A percentile compares a stretch with the other conserved stretches of the same genome.
Evolutionary conservation across 2,113 vertebrate genomes (phyloP).

Genomic region (Neopipo cinnamomea): DNA sequence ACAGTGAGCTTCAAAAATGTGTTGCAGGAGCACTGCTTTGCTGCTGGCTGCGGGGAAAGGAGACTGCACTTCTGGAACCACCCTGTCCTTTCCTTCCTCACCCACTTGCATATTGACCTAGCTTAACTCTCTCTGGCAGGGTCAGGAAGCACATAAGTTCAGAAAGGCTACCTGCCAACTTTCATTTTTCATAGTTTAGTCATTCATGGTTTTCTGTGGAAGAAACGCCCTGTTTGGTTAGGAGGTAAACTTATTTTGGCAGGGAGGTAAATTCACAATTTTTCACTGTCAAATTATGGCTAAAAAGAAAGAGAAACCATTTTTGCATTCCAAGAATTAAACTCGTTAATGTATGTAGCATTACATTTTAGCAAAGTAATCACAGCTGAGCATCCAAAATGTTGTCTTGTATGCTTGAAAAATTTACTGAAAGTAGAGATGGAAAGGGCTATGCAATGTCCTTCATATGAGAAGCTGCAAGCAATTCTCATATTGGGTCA

Average conservation of each 20-base stretch:
- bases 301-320: conserved; percentile 68
- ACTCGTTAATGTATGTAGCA: conserved; percentile 71
- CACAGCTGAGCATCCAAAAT: conserved; percentile 68
- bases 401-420: conserved; percentile 48
- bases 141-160: conserved; percentile 47
- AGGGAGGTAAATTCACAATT: conserved; percentile 54
- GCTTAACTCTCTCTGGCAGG: conserved; percentile 40
- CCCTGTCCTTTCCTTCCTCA: neutral
- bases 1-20: conserved; percentile 57
- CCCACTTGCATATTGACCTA: neutral
- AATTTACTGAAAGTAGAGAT: conserved; percentile 43
- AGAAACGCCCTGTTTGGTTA: conserved; percentile 56
- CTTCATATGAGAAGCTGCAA: conserved; percentile 22
- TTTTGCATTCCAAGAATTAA: conserved; percentile 69
- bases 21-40: conserved; percentile 1
- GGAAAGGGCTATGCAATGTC: conserved; percentile 16
- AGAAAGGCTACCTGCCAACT: conserved; percentile 49
- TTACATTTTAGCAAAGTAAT: conserved; percentile 70
- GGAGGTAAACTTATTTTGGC: conserved; percentile 67
- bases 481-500: conserved; percentile 27
- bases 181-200: conserved; percentile 54
- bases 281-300: conserved; percentile 63
- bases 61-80: conserved; percentile 12
- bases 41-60: neutral
- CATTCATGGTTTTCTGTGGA: conserved; percentile 54